phyloP scores from a whole-genome alignment of 1,140 invertebrate genomes.

The Latrodectus geometricus region DNA sequence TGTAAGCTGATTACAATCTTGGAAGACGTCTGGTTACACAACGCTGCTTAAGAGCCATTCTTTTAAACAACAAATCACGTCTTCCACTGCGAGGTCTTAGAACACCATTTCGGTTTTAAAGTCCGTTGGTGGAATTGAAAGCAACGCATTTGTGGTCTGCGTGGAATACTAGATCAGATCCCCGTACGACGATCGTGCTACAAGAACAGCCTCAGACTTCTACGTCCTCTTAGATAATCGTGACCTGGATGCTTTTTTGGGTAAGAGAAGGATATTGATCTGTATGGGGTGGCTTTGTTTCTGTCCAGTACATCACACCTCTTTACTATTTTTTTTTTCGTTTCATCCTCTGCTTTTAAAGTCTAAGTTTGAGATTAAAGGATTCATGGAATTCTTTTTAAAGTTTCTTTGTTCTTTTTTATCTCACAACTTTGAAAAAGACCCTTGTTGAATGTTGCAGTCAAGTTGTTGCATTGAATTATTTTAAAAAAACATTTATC shows the following conservation, averaged over 20 bases:
- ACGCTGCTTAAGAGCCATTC: background rate
- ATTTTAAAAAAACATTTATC: too few species aligned
- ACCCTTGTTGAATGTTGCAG: background rate
- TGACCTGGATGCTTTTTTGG: background rate
- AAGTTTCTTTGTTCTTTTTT: background rate
- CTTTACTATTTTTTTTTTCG: too few species aligned
- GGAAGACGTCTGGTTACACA: too few species aligned
- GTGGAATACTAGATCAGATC: background rate
- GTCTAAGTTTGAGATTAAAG: too few species aligned
- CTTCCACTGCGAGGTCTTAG: background rate
- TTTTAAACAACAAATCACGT: background rate
- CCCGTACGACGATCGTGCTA: background rate
- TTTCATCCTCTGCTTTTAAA: too few species aligned
- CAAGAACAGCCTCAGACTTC: background rate
- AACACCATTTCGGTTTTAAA: background rate
- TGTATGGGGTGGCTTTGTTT: background rate
- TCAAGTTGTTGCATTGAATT: too few species aligned
- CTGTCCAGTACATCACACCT: background rate
- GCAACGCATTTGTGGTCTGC: background rate
- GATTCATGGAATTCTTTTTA: background rate
- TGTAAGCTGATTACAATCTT: too few species aligned
- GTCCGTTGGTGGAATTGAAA: background rate
- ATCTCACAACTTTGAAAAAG: background rate
- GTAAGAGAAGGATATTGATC: background rate
- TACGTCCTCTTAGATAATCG: background rate